phyloP scores from a whole-genome alignment of 2,888 invertebrate genomes.

The Nipponacmea schrenckii region DNA sequence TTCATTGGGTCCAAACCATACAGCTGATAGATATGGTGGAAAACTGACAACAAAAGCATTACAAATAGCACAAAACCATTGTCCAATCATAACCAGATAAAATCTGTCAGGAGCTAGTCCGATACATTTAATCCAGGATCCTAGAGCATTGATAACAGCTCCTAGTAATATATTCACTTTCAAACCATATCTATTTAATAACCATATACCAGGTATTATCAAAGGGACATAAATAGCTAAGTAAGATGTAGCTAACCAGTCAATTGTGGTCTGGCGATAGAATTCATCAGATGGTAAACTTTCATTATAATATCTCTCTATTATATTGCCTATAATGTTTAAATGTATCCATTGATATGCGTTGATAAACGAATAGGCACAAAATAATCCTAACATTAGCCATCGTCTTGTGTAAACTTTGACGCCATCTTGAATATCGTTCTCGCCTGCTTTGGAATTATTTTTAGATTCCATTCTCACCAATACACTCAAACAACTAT shows the following conservation, averaged over 20 bases:
- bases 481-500: too few species aligned
- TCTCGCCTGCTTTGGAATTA: too few species aligned
- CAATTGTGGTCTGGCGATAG: constrained; percentile 74
- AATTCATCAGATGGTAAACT: constrained; percentile 60
- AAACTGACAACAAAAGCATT: constrained; percentile 94
- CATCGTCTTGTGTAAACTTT: constrained; percentile 74
- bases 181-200: constrained; percentile 86
- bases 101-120: constrained; percentile 87
- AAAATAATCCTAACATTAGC: constrained; percentile 87
- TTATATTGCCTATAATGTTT: constrained; percentile 89
- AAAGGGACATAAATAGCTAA: constrained; percentile 97
- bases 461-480: too few species aligned
- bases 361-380: constrained; percentile 88
- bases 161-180: constrained; percentile 58
- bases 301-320: constrained; percentile 72
- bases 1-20: constrained; percentile 97
- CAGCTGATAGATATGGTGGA: constrained; percentile 89
- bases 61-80: constrained; percentile 80
- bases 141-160: constrained; percentile 77
- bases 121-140: constrained; percentile 78
- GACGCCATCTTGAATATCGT: constrained; percentile 17
- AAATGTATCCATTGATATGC: constrained; percentile 98
- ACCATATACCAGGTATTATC: constrained; percentile 96
- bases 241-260: constrained; percentile 98
- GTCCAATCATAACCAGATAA: constrained; percentile 84